Evolutionary conservation across 2,888 invertebrate species (phyloP).

Genomic region (Drosophila stalkeri): DNA sequence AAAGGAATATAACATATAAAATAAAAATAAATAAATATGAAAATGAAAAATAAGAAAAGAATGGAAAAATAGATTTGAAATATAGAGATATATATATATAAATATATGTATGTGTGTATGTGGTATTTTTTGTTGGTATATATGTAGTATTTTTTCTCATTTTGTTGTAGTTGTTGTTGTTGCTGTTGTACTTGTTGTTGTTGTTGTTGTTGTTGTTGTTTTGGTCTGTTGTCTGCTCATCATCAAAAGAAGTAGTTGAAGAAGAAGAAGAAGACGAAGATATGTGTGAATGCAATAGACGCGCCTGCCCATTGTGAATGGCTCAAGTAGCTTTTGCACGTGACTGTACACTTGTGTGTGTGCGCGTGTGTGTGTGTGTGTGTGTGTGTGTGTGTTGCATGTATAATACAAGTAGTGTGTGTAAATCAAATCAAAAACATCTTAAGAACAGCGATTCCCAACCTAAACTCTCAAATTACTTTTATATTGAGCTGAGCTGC

Average conservation of each 20-base stretch:
- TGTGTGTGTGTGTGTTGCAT: slow-evolving; percentile 3
- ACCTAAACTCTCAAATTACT: not conserved
- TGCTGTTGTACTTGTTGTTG: slow-evolving; percentile 26
- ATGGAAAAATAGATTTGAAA: slow-evolving; percentile 44
- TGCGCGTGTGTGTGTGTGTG: slow-evolving; percentile 6
- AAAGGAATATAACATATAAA: not conserved
- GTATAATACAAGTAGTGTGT: slow-evolving; percentile 23
- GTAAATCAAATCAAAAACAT: not conserved
- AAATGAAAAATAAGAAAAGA: slow-evolving; percentile 18
- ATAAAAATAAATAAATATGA: not conserved
- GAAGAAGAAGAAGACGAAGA: not conserved
- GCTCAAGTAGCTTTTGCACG: slow-evolving; percentile 6
- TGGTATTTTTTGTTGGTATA: slow-evolving; percentile 30
- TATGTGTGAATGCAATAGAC: not conserved
- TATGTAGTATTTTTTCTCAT: slow-evolving; percentile 28
- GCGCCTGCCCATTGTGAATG: slow-evolving; percentile 19
- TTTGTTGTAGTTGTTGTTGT: slow-evolving; percentile 31
- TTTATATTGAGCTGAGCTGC: not conserved
- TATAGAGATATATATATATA: slow-evolving; percentile 37
- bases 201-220: slow-evolving; percentile 31
- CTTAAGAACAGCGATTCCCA: not conserved
- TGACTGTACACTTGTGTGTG: slow-evolving; percentile 3
- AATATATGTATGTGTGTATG: slow-evolving; percentile 9
- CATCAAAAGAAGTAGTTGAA: slow-evolving; percentile 1
- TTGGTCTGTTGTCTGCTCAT: slow-evolving; percentile 52